Base-by-base conservation (phyloP, 2,888 invertebrate genomes). In the Heterodera filipjevi region DNA sequence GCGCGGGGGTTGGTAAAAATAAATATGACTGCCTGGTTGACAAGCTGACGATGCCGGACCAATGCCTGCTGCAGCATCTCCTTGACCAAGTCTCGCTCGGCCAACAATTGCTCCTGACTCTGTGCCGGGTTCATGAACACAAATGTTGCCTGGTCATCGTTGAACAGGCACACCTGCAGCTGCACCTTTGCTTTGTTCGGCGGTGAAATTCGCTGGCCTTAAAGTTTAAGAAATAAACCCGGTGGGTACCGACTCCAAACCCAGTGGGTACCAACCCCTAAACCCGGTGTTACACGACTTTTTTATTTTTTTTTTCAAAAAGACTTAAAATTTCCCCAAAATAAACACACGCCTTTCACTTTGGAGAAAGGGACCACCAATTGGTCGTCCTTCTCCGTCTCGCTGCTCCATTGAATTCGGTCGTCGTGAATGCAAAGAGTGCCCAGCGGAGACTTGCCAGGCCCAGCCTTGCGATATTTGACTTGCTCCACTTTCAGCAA, bases 131-230 rank as follows among this genome's bases (percentile, higher is more conserved):
- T 95, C 72, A 94, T 94, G 90, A 99, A 99, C 89, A 98, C 98
- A 92, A 99, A 99, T 22, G 97, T 98, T 3, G 95, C 83, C 80
- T 83, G 81, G 16, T 87, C 87, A 8, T 86, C 95, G 91, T 95
- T 95, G 86, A 97, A 95, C 82, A 99, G 91, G 32, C 96, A 95
- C 32, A 98, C 93, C 92, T 99, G 99, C 27, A 99, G 92, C 90
- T 99, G 99, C 77, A 99, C 95, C 91, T 99, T 99, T 39, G 95
- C 93, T 91, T 99, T 99, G 39, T 95, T 96, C 86, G 94, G 96
- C 0, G 98, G 96, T 14, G 92, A 92, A 86, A 99, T 97, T 91
- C 97, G 96, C 92, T 99, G 98, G 83, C 94, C 95, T 95, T 90
- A 72, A 91, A 66, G 19, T 53, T n/a, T 32, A 35, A 19, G 30